phyloP scores from a whole-genome alignment of 1,140 invertebrate species.

The Philotrypesis tridentata region DNA sequence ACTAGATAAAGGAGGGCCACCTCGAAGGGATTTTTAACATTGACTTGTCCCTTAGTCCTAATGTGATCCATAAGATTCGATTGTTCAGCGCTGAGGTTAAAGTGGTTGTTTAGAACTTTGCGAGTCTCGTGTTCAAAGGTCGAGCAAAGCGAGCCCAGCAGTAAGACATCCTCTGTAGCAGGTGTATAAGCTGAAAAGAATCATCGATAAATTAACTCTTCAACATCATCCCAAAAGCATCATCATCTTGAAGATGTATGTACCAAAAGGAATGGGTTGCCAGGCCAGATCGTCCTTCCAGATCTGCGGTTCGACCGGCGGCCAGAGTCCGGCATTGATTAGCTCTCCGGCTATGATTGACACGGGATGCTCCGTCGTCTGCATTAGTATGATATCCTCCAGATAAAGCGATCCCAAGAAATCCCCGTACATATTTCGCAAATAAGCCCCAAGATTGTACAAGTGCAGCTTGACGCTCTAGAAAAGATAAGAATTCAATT shows the following conservation, averaged over 20 bases:
- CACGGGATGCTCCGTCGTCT: slow-evolving; percentile 72
- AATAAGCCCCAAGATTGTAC: slow-evolving; percentile 61
- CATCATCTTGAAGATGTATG: not conserved
- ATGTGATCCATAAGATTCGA: slow-evolving; percentile 54
- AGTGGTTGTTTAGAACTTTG: slow-evolving; percentile 39
- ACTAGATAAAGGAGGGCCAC: slow-evolving; percentile 57
- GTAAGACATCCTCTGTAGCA: slow-evolving; percentile 55
- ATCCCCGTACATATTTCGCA: slow-evolving; percentile 60
- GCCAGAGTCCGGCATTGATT: slow-evolving; percentile 75
- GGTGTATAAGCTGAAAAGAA: slow-evolving; percentile 57
- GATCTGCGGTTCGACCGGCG: slow-evolving; percentile 65
- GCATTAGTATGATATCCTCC: slow-evolving; percentile 65
- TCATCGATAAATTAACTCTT: not conserved
- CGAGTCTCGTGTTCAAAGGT: slow-evolving; percentile 54
- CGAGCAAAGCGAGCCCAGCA: slow-evolving; percentile 64
- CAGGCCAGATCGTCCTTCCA: slow-evolving; percentile 72
- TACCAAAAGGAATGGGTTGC: slow-evolving; percentile 76
- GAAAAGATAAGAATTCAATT: not conserved
- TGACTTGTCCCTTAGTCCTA: slow-evolving; percentile 51
- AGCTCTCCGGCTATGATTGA: slow-evolving; percentile 76
- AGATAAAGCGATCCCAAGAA: slow-evolving; percentile 62
- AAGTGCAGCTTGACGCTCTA: slow-evolving; percentile 59
- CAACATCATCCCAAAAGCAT: slow-evolving; percentile 5
- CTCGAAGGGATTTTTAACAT: slow-evolving; percentile 55
- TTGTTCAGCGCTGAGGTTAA: slow-evolving; percentile 19